Percentiles rank a stretch among this genome's conserved stretches.
These are phyloP conservation scores for Cheilosia urbana DNA, from an alignment of 2,888 invertebrate species.

Conservation along the genomic window DNA sequence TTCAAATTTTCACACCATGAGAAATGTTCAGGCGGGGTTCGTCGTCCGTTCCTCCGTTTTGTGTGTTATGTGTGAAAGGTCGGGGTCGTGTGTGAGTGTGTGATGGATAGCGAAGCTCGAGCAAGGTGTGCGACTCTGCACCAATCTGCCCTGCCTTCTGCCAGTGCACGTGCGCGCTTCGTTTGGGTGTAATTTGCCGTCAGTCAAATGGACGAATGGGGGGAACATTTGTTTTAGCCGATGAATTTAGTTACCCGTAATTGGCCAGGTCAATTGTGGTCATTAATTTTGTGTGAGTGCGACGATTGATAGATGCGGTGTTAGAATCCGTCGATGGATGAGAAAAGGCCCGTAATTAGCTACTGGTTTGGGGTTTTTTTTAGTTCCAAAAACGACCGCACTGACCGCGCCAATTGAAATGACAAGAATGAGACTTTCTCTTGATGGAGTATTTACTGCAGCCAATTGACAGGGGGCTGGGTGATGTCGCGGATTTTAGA, in stretches of 20 bases:
- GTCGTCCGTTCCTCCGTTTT: neutral
- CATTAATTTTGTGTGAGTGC: constrained; percentile 58
- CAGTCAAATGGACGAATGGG: constrained; percentile 57
- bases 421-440: constrained; percentile 47
- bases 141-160: neutral
- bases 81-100: constrained; percentile 51
- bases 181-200: constrained; percentile 63
- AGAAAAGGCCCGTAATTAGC: constrained; percentile 42
- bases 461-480: neutral
- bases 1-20: constrained; percentile 70
- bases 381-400: neutral
- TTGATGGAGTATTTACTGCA: neutral
- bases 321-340: constrained; percentile 50
- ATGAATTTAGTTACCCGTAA: constrained; percentile 65
- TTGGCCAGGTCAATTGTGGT: constrained; percentile 67
- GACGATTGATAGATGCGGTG: constrained; percentile 52
- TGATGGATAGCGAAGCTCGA: constrained; percentile 1
- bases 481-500: too few relatives aligned
- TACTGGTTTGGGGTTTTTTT: constrained; percentile 44
- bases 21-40: constrained; percentile 17
- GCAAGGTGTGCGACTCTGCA: neutral
- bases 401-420: neutral
- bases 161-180: constrained; percentile 42
- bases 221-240: constrained; percentile 61
- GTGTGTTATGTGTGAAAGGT: constrained; percentile 41